Conservation (phyloP, 2,113 vertebrate species). For the Nicator chloris region DNA sequence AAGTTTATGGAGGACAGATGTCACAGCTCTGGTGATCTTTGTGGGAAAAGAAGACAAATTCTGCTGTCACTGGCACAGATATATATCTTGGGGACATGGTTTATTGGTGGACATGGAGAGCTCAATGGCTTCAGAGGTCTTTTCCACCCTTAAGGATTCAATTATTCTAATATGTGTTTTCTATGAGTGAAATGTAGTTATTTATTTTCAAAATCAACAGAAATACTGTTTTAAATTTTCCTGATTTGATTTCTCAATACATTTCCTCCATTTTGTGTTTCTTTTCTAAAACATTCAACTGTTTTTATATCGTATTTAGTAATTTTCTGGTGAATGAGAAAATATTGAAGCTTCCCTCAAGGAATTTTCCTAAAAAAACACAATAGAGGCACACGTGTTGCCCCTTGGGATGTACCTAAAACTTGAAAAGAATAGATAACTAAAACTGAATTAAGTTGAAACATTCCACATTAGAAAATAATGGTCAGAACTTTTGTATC, state of each 20-base stretch:
- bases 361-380: background rate
- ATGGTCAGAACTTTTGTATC: background rate
- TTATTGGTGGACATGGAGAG: background rate
- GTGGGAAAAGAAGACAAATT: background rate
- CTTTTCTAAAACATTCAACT: background rate
- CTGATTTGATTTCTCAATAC: background rate
- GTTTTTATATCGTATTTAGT: background rate
- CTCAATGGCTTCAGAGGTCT: background rate
- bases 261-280: background rate
- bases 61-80: background rate
- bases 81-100: background rate
- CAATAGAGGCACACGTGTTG: fast-evolving
- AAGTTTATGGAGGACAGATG: background rate
- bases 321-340: background rate
- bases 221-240: background rate
- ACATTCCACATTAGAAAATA: background rate
- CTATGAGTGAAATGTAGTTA: background rate
- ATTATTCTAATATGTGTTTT: background rate
- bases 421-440: background rate
- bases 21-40: background rate
- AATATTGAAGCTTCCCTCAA: background rate
- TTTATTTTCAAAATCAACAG: background rate
- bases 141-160: background rate
- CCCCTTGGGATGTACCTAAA: background rate
- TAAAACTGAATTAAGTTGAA: background rate